phyloP scores from a whole-genome alignment of 2,113 vertebrate genomes.

The Leptosomus discolor region DNA sequence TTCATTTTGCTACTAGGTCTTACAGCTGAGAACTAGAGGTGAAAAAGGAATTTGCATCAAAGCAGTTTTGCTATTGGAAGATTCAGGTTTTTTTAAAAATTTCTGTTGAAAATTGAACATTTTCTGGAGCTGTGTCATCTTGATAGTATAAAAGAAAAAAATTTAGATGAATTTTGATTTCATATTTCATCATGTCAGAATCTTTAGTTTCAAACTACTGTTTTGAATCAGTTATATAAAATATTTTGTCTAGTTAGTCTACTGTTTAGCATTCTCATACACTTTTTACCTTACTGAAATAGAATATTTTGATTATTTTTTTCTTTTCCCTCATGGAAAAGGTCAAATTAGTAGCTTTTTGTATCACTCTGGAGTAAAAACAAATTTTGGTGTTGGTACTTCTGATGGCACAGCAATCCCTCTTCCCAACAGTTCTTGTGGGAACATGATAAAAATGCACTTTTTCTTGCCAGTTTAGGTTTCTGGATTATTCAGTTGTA shows the following conservation, averaged over 20 bases:
- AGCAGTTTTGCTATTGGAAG: not conserved
- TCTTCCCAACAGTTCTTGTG: not conserved
- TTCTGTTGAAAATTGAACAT: not conserved
- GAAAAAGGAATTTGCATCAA: not conserved
- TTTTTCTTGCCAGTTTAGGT: not conserved
- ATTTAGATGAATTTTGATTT: not conserved
- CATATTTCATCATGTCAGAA: not conserved
- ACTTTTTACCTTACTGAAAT: not conserved
- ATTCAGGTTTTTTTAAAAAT: accelerated
- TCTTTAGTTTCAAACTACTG: not conserved
- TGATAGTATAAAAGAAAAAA: not conserved
- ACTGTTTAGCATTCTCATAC: not conserved
- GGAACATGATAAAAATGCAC: not conserved
- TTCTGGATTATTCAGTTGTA: slow-evolving; percentile 42
- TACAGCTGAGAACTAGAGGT: not conserved
- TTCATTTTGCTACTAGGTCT: not conserved
- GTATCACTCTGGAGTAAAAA: not conserved
- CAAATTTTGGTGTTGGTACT: not conserved
- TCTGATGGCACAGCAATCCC: not conserved
- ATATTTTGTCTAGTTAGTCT: not conserved
- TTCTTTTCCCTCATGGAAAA: not conserved
- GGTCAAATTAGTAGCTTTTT: not conserved
- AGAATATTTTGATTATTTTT: not conserved
- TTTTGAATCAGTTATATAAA: not conserved
- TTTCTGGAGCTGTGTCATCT: not conserved